Evolutionary conservation across 2,797 vertebrate genomes (phyloP), one percentile per base, ranked within the genome.

Genomic region (Micrastur ruficollis): DNA sequence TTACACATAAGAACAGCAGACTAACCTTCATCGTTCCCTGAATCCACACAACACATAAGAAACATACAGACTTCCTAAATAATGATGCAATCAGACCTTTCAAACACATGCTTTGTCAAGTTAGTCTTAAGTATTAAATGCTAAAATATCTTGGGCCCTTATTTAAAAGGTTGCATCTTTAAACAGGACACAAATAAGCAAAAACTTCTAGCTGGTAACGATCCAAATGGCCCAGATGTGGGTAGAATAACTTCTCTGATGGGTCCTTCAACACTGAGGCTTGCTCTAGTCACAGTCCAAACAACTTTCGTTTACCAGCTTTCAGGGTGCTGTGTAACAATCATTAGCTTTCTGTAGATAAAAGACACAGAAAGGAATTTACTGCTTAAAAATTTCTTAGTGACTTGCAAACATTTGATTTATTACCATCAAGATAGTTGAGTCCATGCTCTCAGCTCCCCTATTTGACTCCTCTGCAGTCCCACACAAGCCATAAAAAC

Each of bases 321-420:
- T 65, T 70, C 72, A 72, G 15, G 15, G 36, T 38, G 19, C 61
- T 75, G 18, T 42, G 31, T 16, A 83, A 94, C 40, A 76, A 21
- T 56, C 42, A 46, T 2, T 7, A 82, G 26, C 34, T 90, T 95
- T 68, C 61, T 8, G 5, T 52, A 72, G 40, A 47, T 71, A 50
- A 26, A 75, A 79, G 80, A 58, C 71, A 81, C n/a, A 75, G 46
- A 81, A 67, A 87, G 47, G 75, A 96, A 93, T 85, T 89, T 85
- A 93, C 31, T 74, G 53, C 84, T 87, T 80, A 46, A 53, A 70
- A 86, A 17, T 42, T 62, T 38, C 49, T 74, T 83, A 68, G 61
- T 73, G 44, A 67, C 46, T 67, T 11, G 22, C 18, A 92, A 71
- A 67, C 16, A 49, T 56, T 53, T 72, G n/a, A 90, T 81, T 72